Base-by-base conservation (phyloP, 2,888 invertebrate species). In the Tinea pellionella region DNA sequence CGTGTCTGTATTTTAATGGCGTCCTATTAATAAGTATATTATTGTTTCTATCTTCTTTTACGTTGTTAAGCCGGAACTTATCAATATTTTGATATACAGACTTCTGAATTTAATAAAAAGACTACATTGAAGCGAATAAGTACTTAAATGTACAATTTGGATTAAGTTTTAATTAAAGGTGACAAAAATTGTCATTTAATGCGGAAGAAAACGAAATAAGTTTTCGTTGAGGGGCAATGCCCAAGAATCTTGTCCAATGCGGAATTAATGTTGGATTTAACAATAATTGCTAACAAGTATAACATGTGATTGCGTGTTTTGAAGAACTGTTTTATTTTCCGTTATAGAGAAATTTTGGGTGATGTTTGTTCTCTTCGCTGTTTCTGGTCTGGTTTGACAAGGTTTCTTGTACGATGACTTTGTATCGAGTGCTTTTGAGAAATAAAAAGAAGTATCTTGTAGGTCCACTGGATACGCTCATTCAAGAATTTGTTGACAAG, bases 401-500 rank as follows among this genome's bases (percentile, higher is more conserved):
- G 69, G 71, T 73, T 69, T 72, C 47, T 69, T 61, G 63, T 63
- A 65, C 73, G 73, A 75, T 73, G 75, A 74, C 78, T 78, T 77
- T 77, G 78, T 73, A 76, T 77, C 76, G 65, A 73, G 79, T 75
- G 75, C 75, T 75, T 75, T 68, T 67, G 69, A 66, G 65, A 64
- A 47, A 65, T 68, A 80, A 83, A 81, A 82, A 78, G 67, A 68
- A 66, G 76, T 76, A 76, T 77, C 72, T 66, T 69, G 74, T 73
- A 71, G 68, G 73, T 71, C 75, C 78, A 74, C 68, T 67, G 68
- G 66, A 71, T 72, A 69, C 73, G 78, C 74, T 73, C 80, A 80
- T 81, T 82, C 74, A 79, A 78, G 80, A 80, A 80, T 81, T 77
- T 80, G 75, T 77, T 80, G 84, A 80, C 80, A 82, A 77, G 77